phyloP scores from a whole-genome alignment of 2,113 vertebrate species.

The Ceuthmochares aereus region DNA sequence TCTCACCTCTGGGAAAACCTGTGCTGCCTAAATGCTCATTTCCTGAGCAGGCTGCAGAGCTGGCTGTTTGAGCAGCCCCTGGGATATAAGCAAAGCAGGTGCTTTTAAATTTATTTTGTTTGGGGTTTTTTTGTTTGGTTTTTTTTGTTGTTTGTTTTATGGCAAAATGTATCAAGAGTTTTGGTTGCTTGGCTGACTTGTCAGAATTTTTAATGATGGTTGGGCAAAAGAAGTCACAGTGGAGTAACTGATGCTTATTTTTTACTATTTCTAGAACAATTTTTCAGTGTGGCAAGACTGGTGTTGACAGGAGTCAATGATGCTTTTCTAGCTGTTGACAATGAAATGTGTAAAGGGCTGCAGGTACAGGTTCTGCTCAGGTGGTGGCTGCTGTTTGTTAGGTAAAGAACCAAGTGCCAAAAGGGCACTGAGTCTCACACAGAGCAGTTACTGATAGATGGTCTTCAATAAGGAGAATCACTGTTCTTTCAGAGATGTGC shows the following conservation, averaged over 20 bases:
- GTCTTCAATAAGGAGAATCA: not conserved
- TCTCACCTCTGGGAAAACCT: slow-evolving; percentile 40
- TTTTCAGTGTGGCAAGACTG: not conserved
- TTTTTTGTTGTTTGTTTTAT: slow-evolving; percentile 36
- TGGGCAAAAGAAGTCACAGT: not conserved
- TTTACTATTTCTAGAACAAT: not conserved
- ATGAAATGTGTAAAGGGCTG: not conserved
- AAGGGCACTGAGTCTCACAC: not conserved
- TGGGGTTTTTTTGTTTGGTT: not conserved
- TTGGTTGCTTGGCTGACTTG: slow-evolving; percentile 20
- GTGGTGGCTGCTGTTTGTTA: not conserved
- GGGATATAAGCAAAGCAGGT: slow-evolving; percentile 11
- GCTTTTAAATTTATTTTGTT: slow-evolving; percentile 38
- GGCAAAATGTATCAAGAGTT: not conserved
- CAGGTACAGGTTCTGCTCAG: not conserved
- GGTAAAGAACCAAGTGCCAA: not conserved
- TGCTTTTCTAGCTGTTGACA: not conserved
- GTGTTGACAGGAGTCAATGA: not conserved
- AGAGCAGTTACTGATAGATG: not conserved
- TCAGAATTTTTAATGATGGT: not conserved
- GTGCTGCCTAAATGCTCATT: slow-evolving; percentile 26
- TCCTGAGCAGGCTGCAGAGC: slow-evolving; percentile 18
- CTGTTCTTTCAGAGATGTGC: not conserved
- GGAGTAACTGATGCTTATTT: slow-evolving; percentile 3
- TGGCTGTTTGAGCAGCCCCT: slow-evolving; percentile 7